These are phyloP conservation scores for Onthophagus taurus DNA, from an alignment of 1,140 invertebrate genomes.

Conservation along the genomic window DNA sequence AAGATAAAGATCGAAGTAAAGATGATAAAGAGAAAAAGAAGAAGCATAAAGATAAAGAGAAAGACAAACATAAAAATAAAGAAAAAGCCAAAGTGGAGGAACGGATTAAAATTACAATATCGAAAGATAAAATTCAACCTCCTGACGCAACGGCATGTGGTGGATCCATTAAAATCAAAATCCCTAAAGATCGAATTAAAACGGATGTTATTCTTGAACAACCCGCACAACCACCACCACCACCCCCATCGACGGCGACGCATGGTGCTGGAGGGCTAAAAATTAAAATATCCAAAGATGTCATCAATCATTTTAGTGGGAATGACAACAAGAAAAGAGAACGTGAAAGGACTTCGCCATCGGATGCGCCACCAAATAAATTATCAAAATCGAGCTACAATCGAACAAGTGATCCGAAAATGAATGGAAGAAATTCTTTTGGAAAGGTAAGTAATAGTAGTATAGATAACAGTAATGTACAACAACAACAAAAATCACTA, in stretches of 20 bases:
- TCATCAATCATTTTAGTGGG: conserved; percentile 31
- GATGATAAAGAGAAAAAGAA: conserved; percentile 47
- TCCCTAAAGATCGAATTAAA: conserved; percentile 50
- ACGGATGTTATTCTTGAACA: conserved; percentile 32
- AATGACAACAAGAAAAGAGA: conserved; percentile 31
- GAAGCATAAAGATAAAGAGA: conserved; percentile 52
- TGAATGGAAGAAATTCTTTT: conserved; percentile 33
- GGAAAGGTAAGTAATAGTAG: conserved; percentile 34
- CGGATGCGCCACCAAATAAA: conserved; percentile 18
- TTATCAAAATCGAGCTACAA: conserved; percentile 21
- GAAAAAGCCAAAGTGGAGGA: conserved; percentile 37
- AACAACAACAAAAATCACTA: conserved; percentile 13
- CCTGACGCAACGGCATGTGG: conserved; percentile 16
- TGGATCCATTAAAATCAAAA: conserved; percentile 50
- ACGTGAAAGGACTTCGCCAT: conserved; percentile 23
- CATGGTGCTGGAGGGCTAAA: conserved; percentile 40
- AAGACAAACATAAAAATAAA: conserved; percentile 44
- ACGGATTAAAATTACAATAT: conserved; percentile 56
- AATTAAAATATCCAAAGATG: conserved; percentile 47
- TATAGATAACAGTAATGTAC: conserved; percentile 18
- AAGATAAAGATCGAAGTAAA: conserved; percentile 49
- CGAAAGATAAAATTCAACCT: conserved; percentile 48
- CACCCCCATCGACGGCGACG: conserved; percentile 6
- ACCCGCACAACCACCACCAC: conserved; percentile 20
- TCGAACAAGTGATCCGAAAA: conserved; percentile 26